Conservation (phyloP, 2,888 invertebrate species). For the Tetheella fluctuosa region DNA sequence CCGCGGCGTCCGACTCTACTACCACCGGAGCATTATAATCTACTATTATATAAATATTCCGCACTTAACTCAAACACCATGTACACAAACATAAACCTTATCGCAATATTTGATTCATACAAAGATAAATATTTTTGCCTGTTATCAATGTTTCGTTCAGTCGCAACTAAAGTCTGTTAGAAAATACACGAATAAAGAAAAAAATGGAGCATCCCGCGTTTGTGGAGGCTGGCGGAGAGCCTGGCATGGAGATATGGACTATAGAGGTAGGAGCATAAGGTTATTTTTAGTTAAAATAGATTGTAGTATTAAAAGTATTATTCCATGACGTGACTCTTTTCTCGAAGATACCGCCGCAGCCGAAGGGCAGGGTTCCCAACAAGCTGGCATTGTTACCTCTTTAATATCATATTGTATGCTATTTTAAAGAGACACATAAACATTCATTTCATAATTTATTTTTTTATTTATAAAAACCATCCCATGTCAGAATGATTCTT, state of each 20-base stretch:
- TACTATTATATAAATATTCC: neutral
- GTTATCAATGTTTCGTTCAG: neutral
- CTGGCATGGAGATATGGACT: conserved; percentile 91
- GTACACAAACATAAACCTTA: neutral
- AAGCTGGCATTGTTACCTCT: no score
- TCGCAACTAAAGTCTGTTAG: neutral
- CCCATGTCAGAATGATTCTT: no score
- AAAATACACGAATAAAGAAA: conserved; percentile 10
- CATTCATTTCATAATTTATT: no score
- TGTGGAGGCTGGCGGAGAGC: conserved; percentile 86
- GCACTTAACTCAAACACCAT: neutral
- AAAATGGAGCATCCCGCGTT: conserved; percentile 87
- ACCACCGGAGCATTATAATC: no score
- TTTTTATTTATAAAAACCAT: no score
- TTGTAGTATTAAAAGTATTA: no score
- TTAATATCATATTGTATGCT: no score
- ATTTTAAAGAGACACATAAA: no score
- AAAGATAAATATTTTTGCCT: neutral
- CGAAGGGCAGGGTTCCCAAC: no score
- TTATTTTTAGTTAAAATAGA: neutral
- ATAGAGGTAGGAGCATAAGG: conserved; percentile 86
- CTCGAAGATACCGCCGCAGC: no score
- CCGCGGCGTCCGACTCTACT: no score
- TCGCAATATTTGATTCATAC: neutral
- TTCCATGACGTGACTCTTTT: no score